Base-by-base conservation (phyloP, 2,113 vertebrate genomes). In the Lonchura striata region DNA sequence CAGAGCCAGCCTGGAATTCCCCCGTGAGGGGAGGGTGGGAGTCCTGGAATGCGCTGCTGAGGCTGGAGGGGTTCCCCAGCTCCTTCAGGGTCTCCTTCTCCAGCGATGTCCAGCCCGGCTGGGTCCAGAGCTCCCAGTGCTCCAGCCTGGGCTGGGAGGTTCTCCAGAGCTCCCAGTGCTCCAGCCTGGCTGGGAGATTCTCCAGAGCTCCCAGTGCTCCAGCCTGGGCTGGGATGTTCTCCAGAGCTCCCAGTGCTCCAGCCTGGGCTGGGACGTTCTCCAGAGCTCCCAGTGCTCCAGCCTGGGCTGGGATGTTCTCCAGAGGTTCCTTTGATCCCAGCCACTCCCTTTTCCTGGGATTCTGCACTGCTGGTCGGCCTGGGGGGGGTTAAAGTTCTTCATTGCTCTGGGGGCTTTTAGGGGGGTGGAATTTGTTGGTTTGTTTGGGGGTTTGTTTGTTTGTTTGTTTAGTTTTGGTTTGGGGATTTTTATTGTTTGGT, bases 1-100 rank as follows among this genome's bases (percentile, higher is more conserved):
- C 37, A 13, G 14, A n/a, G 3, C 21, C 54, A 35, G 27, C 33
- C 61, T 2, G 46, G 19, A 0, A 0, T 37, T 72, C 10, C 8
- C 39, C 63, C 8, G 0, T 7, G 39, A 47, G 64, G 47, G 44
- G 54, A 74, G 65, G 39, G 21, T 35, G 68, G 31, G 13, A 37
- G 33, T 11, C 10, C 5, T 7, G 35, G n/a, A 13, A 7, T 13
- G 10, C 39, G 71, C 18, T 10, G n/a, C 5, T 15, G 24, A 2
- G 23, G 13, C 20, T 44, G 65, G 66, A 35, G 64, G 11, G 46
- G n/a, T 15, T 28, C 65, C 23, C 65, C 61, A 30, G 30, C 11
- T 52, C 19, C 9, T 24, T 3, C 15, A 41, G 57, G 2, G 20
- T 31, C 16, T 60, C 44, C 54, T n/a, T n/a, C 33, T n/a, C 31